Percentiles rank a stretch among this genome's conserved stretches.
phyloP scores from a whole-genome alignment of 2,797 vertebrate species.

The Harpagifer antarcticus region DNA sequence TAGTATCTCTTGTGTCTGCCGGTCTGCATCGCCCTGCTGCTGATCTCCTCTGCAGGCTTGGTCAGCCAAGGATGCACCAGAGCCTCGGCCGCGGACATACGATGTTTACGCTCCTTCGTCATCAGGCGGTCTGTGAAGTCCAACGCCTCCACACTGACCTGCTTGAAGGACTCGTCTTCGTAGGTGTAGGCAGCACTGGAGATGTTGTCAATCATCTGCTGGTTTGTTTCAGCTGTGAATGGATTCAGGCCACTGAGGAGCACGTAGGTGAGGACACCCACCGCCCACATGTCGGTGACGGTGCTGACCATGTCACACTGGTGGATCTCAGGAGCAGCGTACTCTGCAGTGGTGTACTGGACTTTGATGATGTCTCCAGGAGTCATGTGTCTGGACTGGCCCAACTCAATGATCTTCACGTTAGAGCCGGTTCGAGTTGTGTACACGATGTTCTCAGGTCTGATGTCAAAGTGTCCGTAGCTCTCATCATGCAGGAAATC shows the following conservation, averaged over 20 bases:
- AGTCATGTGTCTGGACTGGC: constrained; percentile 93
- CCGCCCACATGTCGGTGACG: constrained; percentile 98
- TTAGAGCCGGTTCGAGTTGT: constrained; percentile 91
- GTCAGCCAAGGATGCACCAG: constrained; percentile 93
- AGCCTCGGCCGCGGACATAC: constrained; percentile 95
- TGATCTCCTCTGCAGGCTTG: constrained; percentile 89
- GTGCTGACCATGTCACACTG: constrained; percentile 95
- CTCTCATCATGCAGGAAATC: constrained; percentile 92
- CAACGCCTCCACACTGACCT: constrained; percentile 92
- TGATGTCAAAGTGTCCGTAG: constrained; percentile 97
- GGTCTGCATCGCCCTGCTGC: constrained; percentile 90
- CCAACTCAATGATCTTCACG: constrained; percentile 97
- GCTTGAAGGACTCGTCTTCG: constrained; percentile 96
- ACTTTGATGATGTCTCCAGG: constrained; percentile 96
- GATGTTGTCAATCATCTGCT: constrained; percentile 98
- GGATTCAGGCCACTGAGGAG: constrained; percentile 97
- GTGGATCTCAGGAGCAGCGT: constrained; percentile 96
- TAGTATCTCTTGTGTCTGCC: constrained; percentile 96
- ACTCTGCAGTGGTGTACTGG: constrained; percentile 94
- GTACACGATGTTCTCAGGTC: constrained; percentile 97
- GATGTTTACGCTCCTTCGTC: constrained; percentile 96
- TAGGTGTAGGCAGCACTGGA: constrained; percentile 95
- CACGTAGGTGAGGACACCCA: constrained; percentile 94
- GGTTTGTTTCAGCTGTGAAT: constrained; percentile 97
- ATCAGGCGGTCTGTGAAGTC: constrained; percentile 96